Evolutionary conservation across 1,140 invertebrate species (phyloP).

Genomic region (Hycleus cichorii): DNA sequence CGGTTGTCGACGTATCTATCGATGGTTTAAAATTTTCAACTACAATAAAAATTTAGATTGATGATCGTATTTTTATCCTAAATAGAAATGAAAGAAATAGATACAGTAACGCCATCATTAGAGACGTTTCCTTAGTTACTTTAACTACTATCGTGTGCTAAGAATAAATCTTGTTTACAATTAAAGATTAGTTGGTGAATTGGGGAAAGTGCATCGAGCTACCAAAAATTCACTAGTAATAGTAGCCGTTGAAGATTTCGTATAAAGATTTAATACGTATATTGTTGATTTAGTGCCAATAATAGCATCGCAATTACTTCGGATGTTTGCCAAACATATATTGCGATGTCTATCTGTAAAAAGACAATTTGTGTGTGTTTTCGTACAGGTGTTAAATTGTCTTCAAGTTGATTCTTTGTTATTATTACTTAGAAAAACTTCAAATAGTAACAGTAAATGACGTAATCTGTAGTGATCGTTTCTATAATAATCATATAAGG

Average conservation of each 20-base stretch:
- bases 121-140: too few species aligned
- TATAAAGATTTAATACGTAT: background rate
- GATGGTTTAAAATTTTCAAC: background rate
- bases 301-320: background rate
- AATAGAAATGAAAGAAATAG: background rate
- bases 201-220: background rate
- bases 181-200: conserved; percentile 9
- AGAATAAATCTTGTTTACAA: conserved; percentile 20
- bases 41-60: background rate
- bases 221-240: background rate
- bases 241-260: background rate
- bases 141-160: background rate
- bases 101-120: background rate
- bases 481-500: too few species aligned
- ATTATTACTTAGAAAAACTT: too few species aligned
- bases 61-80: background rate
- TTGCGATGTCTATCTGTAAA: background rate
- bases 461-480: too few species aligned
- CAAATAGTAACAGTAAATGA: too few species aligned
- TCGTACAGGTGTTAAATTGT: too few species aligned
- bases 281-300: background rate
- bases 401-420: too few species aligned
- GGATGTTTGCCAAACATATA: conserved; percentile 6
- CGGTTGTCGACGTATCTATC: background rate
- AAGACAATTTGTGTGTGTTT: too few species aligned